Evolutionary conservation across 2,888 invertebrate species (phyloP), one percentile per base, ranked within the genome.

Genomic region (Athalia rosae): DNA sequence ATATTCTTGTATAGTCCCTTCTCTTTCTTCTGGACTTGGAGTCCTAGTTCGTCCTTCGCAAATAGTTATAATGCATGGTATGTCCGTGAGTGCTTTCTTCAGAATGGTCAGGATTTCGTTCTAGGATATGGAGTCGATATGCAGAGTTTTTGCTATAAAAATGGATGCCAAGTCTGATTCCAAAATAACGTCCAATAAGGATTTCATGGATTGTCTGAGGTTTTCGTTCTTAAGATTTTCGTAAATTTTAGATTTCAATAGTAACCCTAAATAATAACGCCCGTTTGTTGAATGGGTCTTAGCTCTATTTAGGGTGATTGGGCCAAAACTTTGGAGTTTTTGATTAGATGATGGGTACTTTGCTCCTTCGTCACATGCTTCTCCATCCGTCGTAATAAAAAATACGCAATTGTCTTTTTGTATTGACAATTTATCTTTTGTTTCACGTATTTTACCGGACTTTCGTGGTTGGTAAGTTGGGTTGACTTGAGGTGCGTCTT

Each of bases 351-450:
- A 11, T 76, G 4, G 43, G 2, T 77, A 78, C 11, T 61, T 47
- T 4, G 76, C 76, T n/a, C 76, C 78, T 4, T 56, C 78, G 28
- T 76, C 78, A n/a, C 73, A 7, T 0, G 76, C 4, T 50, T 76
- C 63, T 0, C 61, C 67, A 13, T 69, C 61, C 4, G 77, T 13
- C 11, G 64, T 71, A n/a, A n/a, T n/a, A n/a, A n/a, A n/a, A n/a
- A n/a, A n/a, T n/a, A n/a, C n/a, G n/a, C n/a, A n/a, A n/a, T n/a
- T n/a, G n/a, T n/a, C n/a, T n/a, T n/a, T n/a, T n/a, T n/a, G n/a
- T n/a, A n/a, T n/a, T n/a, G n/a, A n/a, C n/a, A n/a, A n/a, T n/a
- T n/a, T n/a, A n/a, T n/a, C n/a, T n/a, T n/a, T n/a, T n/a, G n/a
- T n/a, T 47, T 76, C 59, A n/a, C n/a, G n/a, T n/a, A n/a, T n/a